Base-by-base conservation (phyloP, 2,888 invertebrate species). In the Stenichneumon culpator region DNA sequence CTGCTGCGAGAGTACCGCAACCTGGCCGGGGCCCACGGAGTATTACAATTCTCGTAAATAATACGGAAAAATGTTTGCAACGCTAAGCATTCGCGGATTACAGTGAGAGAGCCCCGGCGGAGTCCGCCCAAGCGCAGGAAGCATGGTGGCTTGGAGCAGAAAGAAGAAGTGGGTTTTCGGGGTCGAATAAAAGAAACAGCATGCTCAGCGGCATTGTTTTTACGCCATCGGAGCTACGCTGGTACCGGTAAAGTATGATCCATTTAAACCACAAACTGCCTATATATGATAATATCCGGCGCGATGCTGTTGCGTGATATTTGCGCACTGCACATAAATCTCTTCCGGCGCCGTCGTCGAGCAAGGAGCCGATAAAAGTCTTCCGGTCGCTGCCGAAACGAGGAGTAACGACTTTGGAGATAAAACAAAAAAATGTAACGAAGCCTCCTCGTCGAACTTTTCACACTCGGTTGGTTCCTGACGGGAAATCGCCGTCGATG, bases 11-110 rank as follows among this genome's bases (percentile, higher is more conserved):
- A 16, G 63, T 3, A 32, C 63, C 63, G 63, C 32, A 32, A 63
- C 32, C 32, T 16, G 63, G 63, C 63, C 63, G 32, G 16, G n/a
- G 32, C 63, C 32, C 28, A 63, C 63, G 67, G 57, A 74, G 84
- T 79, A 88, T 86, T 84, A 87, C 82, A 57, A 70, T 65, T 63
- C 82, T 85, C 87, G 79, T 87, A 88, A 88, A 89, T 89, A 88
- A 88, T 86, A 84, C 69, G 77, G 72, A 80, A 88, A 83, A 87
- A 89, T 82, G 77, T 83, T 80, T 84, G 83, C 75, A 63, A 86
- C 75, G 81, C 78, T 86, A 85, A 84, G 84, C 86, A 83, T 86
- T 83, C 83, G 67, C 63, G 86, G 81, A 82, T 86, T 86, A 80
- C 79, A 74, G 44, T 60, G 32, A n/a, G 63, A 32, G 28, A 57